Percentiles rank a stretch among this genome's conserved stretches.
Conservation (phyloP, 2,113 vertebrate species). For the Myiozetetes cayanensis region DNA sequence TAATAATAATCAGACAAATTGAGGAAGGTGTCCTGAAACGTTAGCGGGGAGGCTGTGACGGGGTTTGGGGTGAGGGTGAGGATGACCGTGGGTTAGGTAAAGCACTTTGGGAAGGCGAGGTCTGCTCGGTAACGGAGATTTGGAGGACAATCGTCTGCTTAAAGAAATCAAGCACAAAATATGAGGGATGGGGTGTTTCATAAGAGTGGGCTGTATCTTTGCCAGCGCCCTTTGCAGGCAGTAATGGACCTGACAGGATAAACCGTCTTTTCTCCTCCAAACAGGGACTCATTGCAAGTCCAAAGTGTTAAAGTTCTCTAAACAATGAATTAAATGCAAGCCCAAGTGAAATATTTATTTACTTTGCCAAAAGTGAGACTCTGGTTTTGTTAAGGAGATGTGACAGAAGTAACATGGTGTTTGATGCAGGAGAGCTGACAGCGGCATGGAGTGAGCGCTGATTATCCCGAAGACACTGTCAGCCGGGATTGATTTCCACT, state of each 20-base stretch:
- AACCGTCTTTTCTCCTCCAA: not conserved
- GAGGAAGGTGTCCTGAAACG: constrained; percentile 41
- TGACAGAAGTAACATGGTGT: constrained; percentile 82
- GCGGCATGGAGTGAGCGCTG: constrained; percentile 84
- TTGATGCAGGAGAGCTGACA: constrained; percentile 80
- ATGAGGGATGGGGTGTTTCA: not conserved
- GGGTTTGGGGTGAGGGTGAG: not conserved
- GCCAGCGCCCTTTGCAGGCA: not conserved
- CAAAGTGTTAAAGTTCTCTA: constrained; percentile 36
- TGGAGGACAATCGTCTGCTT: not conserved
- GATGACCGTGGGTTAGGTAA: not conserved
- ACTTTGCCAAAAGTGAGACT: constrained; percentile 79
- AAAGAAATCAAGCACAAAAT: not conserved
- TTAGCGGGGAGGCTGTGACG: not conserved
- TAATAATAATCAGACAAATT: constrained; percentile 64
- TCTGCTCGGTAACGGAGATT: not conserved
- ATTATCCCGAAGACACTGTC: constrained; percentile 98
- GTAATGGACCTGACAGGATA: not conserved
- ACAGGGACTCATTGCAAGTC: constrained; percentile 28
- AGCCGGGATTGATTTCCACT: constrained; percentile 93
- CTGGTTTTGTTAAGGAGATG: constrained; percentile 77
- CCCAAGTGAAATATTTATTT: constrained; percentile 70
- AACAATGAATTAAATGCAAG: constrained; percentile 58
- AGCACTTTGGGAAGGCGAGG: not conserved
- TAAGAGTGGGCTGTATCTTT: not conserved